Percentiles rank a stretch among this genome's conserved stretches.
Conservation (phyloP, 2,797 vertebrate species). For the Phataginus tricuspis region DNA sequence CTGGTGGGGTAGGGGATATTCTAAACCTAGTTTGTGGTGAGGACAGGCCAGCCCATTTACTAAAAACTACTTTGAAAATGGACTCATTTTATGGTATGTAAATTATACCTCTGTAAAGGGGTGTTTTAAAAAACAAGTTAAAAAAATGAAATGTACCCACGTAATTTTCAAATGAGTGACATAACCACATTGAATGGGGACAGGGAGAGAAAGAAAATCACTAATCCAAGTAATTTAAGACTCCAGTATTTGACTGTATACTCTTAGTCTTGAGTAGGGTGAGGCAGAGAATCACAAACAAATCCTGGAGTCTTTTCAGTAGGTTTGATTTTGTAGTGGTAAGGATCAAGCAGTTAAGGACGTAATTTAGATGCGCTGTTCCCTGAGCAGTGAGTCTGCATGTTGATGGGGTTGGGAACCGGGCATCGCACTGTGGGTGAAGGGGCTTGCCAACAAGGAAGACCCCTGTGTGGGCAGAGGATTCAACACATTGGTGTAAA, state of each 20-base stretch:
- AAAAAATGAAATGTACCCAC: background rate
- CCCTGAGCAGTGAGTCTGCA: fast-evolving
- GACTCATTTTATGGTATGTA: background rate
- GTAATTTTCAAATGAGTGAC: background rate
- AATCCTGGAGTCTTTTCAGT: background rate
- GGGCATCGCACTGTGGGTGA: background rate
- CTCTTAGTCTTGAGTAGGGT: background rate
- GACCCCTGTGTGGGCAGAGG: background rate
- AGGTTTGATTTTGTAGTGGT: background rate
- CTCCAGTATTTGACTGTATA: background rate
- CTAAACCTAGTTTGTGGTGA: too few relatives aligned
- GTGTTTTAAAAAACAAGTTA: background rate
- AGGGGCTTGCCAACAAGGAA: background rate
- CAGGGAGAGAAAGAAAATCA: background rate
- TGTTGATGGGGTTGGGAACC: fast-evolving
- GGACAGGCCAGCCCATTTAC: background rate
- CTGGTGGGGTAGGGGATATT: background rate
- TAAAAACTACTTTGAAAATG: background rate
- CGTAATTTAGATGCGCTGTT: fast-evolving
- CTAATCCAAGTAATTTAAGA: background rate
- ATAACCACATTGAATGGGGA: background rate
- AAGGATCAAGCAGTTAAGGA: background rate
- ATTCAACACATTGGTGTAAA: fast-evolving
- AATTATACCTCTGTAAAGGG: background rate
- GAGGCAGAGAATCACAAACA: background rate